Evolutionary conservation across 2,888 invertebrate genomes (phyloP), one percentile per base, ranked within the genome.

Genomic region (Hymenopus coronatus): DNA sequence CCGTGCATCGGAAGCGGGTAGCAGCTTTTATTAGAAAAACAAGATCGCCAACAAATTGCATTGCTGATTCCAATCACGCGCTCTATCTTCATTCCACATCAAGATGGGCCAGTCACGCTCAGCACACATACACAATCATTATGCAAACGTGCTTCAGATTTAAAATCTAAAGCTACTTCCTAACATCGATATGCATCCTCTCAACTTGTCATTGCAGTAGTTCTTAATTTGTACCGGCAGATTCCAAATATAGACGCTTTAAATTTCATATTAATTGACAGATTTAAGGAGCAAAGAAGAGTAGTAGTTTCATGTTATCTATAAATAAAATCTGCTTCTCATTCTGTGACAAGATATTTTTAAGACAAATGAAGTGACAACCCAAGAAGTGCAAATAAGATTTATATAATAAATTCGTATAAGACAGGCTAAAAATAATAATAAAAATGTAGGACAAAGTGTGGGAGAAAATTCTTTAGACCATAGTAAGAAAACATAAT

Each of bases 21-120:
- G 28, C 27, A 70, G 54, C 81, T 86, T 70, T 86, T 86, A 86
- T 86, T 86, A 54, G 70, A 81, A 81, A 86, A 70, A 86, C 86
- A 86, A 86, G 86, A 86, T 86, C 70, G 28, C 81, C 81, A 86
- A 81, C 86, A 86, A 86, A 86, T 40, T 81, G 81, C 86, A 81
- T 86, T 81, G 54, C 86, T 28, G 86, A 86, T 86, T 86, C 86
- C 86, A 70, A 81, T 86, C 86, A 86, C 86, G 86, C 25, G 54
- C 54, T 25, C 70, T 86, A 81, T 30, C 54, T 81, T 28, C 25
- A 70, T 86, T 27, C 86, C 30, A 86, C 86, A 86, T 86, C 81
- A 86, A 81, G 81, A 28, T 28, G 86, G 28, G 40, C 86, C 86
- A 86, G 86, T 85, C 46, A 85, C 85, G 85, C 54, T 70, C 25